Evolutionary conservation across 1,140 invertebrate species (phyloP), one percentile per base, ranked within the genome.

Genomic region (Bradynema listronoti): DNA sequence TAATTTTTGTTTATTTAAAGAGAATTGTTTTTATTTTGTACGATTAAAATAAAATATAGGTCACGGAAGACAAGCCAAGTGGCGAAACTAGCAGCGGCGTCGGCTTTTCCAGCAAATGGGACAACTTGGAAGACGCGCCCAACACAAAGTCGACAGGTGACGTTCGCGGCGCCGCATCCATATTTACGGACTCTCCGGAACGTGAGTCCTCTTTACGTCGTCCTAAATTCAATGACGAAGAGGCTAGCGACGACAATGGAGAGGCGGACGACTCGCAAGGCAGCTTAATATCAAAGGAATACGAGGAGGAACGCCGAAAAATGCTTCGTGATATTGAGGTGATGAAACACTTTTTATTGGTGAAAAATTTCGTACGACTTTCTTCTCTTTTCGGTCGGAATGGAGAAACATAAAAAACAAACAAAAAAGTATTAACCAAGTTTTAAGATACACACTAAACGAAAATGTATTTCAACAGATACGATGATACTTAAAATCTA

Each of bases 241-340:
- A 32, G 33, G n/a, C 32, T 22, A 27, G 33, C 24, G 14, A 24
- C 43, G 27, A 25, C 22, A 29, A 32, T 6, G 14, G 30, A 27
- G 22, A 57, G 34, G 32, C 14, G 11, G 2, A 34, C 22, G 22
- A 16, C 24, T 4, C n/a, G n/a, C 0, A 52, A n/a, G 45, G 39
- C 34, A 32, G 39, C 22, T 25, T 27, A 24, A 41, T 16, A 43
- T 66, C 63, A 51, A 66, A 29, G 24, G 57, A 49, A 41, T 24
- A 41, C 30, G 71, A 78, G 5, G 72, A 75, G 36, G 69, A 71
- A 45, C 39, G 69, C 14, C 36, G 73, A 43, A 53, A 58, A 45
- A 29, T 76, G 45, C 60, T 78, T 1, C 25, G 74, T n/a, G 74
- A 78, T 34, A 60, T 77, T 42, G 74, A 77, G 56, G 75, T 74